Evolutionary conservation across 1,140 invertebrate genomes (phyloP).

Genomic region (Cherax destructor): DNA sequence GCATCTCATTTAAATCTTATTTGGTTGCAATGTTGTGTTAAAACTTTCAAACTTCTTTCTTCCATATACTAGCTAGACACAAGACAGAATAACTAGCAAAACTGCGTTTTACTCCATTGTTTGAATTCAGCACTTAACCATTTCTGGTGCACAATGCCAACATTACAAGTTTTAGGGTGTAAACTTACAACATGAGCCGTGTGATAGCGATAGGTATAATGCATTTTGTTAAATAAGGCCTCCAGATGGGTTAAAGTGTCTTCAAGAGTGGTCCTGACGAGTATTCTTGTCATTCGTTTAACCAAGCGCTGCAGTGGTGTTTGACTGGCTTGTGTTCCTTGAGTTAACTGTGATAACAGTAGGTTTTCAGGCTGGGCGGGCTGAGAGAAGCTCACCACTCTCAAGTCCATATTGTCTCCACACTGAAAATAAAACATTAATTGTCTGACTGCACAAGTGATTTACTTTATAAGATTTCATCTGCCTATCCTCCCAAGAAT

Average conservation of each 20-base stretch:
- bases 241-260: constrained; percentile 81
- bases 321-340: constrained; percentile 75
- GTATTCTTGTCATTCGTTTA: constrained; percentile 93
- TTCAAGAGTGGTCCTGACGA: constrained; percentile 83
- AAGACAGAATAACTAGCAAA: too few species aligned
- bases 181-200: constrained; percentile 79
- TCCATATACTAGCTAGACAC: too few species aligned
- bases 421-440: constrained; percentile 2
- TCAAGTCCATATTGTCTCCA: constrained; percentile 61
- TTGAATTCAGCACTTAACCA: too few species aligned
- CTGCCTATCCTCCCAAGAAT: too few species aligned
- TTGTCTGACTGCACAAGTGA: too few species aligned
- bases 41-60: too few species aligned
- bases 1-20: too few species aligned
- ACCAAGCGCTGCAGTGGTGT: constrained; percentile 88
- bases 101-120: too few species aligned
- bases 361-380: constrained; percentile 89
- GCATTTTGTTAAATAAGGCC: constrained; percentile 80
- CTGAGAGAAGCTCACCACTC: constrained; percentile 84
- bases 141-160: too few species aligned
- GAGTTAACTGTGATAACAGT: constrained; percentile 84
- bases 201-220: constrained; percentile 78
- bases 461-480: too few species aligned
- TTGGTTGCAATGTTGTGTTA: too few species aligned
- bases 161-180: neutral